Conservation (phyloP, 2,797 vertebrate species). For the Petrocephalus schoutedeni region DNA sequence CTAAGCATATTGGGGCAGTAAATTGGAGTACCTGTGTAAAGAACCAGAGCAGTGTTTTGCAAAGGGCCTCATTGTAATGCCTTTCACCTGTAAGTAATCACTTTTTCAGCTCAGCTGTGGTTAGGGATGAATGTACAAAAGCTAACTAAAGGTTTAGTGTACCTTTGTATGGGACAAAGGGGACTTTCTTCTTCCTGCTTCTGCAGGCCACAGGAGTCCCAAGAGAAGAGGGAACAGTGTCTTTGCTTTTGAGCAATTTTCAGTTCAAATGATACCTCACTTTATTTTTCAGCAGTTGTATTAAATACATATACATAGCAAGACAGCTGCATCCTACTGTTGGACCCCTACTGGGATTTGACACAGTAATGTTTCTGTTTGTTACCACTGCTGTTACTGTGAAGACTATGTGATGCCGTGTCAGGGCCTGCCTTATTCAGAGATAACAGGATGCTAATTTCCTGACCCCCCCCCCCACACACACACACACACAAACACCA, state of each 20-base stretch:
- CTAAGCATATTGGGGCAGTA: background rate
- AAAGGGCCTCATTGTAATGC: slow-evolving; percentile 26
- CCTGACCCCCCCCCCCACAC: background rate
- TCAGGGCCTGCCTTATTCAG: background rate
- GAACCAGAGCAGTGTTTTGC: background rate
- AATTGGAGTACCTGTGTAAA: background rate
- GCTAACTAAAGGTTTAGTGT: slow-evolving; percentile 7
- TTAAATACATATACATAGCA: background rate
- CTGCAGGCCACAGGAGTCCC: background rate
- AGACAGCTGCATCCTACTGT: background rate
- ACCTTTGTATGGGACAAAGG: slow-evolving; percentile 2
- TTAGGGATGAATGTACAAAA: background rate
- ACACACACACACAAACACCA: background rate
- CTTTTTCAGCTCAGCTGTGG: slow-evolving; percentile 3
- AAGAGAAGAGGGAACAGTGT: background rate
- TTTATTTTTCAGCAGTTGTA: background rate
- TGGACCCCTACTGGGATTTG: background rate
- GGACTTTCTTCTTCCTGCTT: background rate
- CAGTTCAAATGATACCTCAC: background rate
- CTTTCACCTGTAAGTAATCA: slow-evolving; percentile 16
- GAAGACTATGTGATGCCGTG: too few relatives aligned
- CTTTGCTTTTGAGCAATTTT: background rate
- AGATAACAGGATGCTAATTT: background rate
- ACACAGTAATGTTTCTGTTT: background rate
- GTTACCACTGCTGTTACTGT: too few relatives aligned